Evolutionary conservation across 2,888 invertebrate genomes (phyloP).

Genomic region (Melipona bicolor): DNA sequence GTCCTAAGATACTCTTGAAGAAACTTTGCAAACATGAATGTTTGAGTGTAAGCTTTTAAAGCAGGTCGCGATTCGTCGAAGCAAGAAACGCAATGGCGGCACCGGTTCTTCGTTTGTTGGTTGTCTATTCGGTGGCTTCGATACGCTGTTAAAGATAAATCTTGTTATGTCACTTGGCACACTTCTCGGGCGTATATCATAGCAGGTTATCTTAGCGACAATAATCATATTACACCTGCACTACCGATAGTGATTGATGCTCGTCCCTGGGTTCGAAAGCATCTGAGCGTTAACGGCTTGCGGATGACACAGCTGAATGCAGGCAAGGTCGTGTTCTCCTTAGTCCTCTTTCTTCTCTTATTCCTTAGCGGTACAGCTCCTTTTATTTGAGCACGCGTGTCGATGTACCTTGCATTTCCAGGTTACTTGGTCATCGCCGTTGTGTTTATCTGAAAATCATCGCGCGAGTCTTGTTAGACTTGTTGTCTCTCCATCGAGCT

Average conservation of each 20-base stretch:
- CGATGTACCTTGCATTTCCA: constrained; percentile 75
- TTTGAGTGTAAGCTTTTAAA: background rate
- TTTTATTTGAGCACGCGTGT: constrained; percentile 75
- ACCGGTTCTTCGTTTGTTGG: constrained; percentile 1
- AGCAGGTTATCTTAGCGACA: constrained; percentile 72
- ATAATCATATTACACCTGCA: constrained; percentile 82
- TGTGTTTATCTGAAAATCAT: constrained; percentile 64
- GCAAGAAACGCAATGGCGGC: background rate
- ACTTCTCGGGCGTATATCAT: constrained; percentile 72
- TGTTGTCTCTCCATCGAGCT: too few species aligned
- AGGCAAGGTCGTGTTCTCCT: constrained; percentile 78
- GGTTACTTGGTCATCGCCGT: constrained; percentile 80
- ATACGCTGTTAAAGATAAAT: constrained; percentile 72
- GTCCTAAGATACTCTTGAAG: background rate
- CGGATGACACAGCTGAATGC: constrained; percentile 83
- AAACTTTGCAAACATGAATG: background rate
- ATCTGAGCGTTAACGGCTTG: constrained; percentile 81
- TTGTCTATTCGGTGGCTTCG: constrained; percentile 24
- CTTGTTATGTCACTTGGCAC: constrained; percentile 77
- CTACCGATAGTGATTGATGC: constrained; percentile 81
- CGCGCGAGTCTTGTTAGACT: background rate
- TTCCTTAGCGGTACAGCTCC: constrained; percentile 80
- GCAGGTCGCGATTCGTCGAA: background rate
- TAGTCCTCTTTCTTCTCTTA: constrained; percentile 71
- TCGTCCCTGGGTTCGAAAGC: constrained; percentile 74